Conservation (phyloP, 2,797 vertebrate genomes). For the Sebastes steindachneri region DNA sequence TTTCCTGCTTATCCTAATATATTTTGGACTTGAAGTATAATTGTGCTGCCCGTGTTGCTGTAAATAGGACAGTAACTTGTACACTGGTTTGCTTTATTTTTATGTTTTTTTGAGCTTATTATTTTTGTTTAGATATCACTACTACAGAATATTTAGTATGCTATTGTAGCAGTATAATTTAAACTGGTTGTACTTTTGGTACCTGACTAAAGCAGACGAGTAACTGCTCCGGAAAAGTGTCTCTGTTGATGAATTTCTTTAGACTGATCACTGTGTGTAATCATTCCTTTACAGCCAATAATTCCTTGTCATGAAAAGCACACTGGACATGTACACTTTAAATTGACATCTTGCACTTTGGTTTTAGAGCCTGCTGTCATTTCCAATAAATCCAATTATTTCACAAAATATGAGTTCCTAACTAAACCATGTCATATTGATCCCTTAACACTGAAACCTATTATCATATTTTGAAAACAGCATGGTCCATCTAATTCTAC, state of each 20-base stretch:
- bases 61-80: slow-evolving; percentile 74
- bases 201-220: slow-evolving; percentile 67
- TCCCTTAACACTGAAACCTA: slow-evolving; percentile 8
- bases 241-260: slow-evolving; percentile 46
- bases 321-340: slow-evolving; percentile 78
- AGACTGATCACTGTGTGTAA: slow-evolving; percentile 70
- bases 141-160: slow-evolving; percentile 65
- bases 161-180: slow-evolving; percentile 76
- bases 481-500: slow-evolving; percentile 6
- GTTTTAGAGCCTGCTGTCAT: slow-evolving; percentile 75
- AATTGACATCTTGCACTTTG: slow-evolving; percentile 80
- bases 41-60: slow-evolving; percentile 70
- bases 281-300: slow-evolving; percentile 73
- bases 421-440: slow-evolving; percentile 45
- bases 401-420: slow-evolving; percentile 34
- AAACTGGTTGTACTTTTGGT: slow-evolving; percentile 75
- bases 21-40: slow-evolving; percentile 73
- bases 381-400: slow-evolving; percentile 57
- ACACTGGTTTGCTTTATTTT: slow-evolving; percentile 79
- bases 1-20: slow-evolving; percentile 76
- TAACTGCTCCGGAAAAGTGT: slow-evolving; percentile 55
- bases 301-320: slow-evolving; percentile 69
- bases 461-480: slow-evolving; percentile 7
- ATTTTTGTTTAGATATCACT: slow-evolving; percentile 72
- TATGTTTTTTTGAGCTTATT: slow-evolving; percentile 54